Percentiles rank a stretch among this genome's conserved stretches.
Conservation (phyloP, 1,140 invertebrate species). For the Orchesella cincta region DNA sequence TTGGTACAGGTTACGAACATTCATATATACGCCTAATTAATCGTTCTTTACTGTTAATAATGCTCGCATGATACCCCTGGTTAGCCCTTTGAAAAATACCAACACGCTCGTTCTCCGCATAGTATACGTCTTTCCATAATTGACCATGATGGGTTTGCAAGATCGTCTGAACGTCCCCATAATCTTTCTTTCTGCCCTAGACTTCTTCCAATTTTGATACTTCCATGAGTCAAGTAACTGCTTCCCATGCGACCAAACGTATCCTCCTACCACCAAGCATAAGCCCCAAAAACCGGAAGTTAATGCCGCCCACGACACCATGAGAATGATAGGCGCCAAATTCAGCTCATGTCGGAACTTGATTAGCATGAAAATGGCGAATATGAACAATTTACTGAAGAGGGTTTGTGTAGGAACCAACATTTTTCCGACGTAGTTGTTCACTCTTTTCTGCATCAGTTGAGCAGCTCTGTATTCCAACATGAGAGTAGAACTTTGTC, state of each 20-base stretch:
- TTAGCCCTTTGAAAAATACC: not conserved
- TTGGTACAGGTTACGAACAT: too few species aligned
- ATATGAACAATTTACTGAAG: not conserved
- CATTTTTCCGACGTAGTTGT: not conserved
- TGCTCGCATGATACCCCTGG: not conserved
- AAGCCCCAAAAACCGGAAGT: not conserved
- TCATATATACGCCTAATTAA: too few species aligned
- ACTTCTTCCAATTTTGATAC: not conserved
- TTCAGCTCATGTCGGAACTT: not conserved
- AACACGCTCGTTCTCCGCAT: not conserved
- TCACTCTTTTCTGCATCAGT: not conserved
- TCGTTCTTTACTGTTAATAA: not conserved
- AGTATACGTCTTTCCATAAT: not conserved
- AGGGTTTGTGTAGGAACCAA: constrained; percentile 1
- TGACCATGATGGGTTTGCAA: not conserved
- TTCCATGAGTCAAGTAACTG: not conserved
- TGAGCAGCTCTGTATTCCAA: not conserved
- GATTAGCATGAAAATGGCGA: not conserved
- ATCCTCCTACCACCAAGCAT: not conserved
- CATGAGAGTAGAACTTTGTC: not conserved
- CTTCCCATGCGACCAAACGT: not conserved
- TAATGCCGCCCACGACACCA: not conserved
- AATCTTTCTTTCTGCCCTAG: not conserved
- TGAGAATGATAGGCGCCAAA: not conserved
- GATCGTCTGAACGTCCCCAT: not conserved